Evolutionary conservation across 2,888 invertebrate genomes (phyloP).

Genomic region (Xiphydria camelus): DNA sequence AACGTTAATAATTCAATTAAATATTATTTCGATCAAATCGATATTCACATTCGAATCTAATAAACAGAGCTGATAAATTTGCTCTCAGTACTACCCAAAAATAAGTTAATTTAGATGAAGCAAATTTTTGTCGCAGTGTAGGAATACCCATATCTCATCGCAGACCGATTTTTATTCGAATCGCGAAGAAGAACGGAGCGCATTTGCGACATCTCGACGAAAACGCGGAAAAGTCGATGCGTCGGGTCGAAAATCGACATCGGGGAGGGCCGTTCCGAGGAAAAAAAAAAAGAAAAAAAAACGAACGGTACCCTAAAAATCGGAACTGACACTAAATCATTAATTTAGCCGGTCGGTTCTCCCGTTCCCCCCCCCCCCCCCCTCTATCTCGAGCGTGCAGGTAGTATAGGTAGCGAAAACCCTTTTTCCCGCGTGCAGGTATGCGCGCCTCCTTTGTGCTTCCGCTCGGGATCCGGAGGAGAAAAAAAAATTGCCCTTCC

Average conservation of each 20-base stretch:
- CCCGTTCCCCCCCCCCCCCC: slow-evolving; percentile 13
- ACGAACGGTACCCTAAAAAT: slow-evolving; percentile 37
- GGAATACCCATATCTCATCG: no score
- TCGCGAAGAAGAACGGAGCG: background rate
- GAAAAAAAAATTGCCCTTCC: slow-evolving; percentile 22
- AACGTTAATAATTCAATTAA: no score
- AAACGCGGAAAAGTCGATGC: slow-evolving; percentile 3
- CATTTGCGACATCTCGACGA: background rate
- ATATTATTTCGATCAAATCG: no score
- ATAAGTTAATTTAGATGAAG: no score
- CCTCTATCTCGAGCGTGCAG: slow-evolving; percentile 23
- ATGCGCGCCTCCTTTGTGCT: slow-evolving; percentile 39
- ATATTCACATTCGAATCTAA: no score
- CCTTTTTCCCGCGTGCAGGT: slow-evolving; percentile 47
- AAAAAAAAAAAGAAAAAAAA: slow-evolving; percentile 15
- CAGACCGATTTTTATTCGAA: background rate
- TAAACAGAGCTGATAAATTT: no score
- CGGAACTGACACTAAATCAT: slow-evolving; percentile 56
- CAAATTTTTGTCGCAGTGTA: no score
- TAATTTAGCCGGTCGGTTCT: slow-evolving; percentile 49
- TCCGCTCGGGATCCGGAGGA: no score
- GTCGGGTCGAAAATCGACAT: slow-evolving; percentile 26
- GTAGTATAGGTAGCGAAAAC: slow-evolving; percentile 47
- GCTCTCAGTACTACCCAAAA: no score
- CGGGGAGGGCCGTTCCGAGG: slow-evolving; percentile 18